phyloP scores from a whole-genome alignment of 2,797 vertebrate genomes.

The Luscinia luscinia region DNA sequence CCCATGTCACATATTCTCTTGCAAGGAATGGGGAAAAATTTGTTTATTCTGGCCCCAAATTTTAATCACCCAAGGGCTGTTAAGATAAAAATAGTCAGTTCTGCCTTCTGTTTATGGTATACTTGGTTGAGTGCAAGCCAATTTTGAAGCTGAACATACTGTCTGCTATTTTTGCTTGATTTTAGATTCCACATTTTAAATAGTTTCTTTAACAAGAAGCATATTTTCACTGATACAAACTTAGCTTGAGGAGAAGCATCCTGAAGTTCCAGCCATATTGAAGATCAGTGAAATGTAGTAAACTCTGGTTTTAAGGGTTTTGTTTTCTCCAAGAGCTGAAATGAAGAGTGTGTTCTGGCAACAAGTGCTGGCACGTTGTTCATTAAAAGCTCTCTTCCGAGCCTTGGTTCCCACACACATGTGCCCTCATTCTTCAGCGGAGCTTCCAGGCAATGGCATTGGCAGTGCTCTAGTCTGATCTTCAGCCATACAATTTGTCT shows the following conservation, averaged over 20 bases:
- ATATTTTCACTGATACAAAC: slow-evolving; percentile 82
- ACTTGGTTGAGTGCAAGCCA: slow-evolving; percentile 80
- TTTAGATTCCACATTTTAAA: slow-evolving; percentile 83
- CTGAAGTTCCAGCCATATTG: slow-evolving; percentile 80
- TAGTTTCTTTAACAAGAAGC: slow-evolving; percentile 82
- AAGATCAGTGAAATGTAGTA: slow-evolving; percentile 79
- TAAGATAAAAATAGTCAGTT: slow-evolving; percentile 82
- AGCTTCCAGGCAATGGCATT: slow-evolving; percentile 72
- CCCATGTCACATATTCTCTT: slow-evolving; percentile 78
- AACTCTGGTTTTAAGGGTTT: slow-evolving; percentile 80
- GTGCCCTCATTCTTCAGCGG: slow-evolving; percentile 64
- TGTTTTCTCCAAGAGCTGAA: slow-evolving; percentile 77
- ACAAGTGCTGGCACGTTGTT: slow-evolving; percentile 72
- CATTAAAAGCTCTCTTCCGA: slow-evolving; percentile 71
- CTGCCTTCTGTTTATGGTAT: slow-evolving; percentile 83
- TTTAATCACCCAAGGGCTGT: slow-evolving; percentile 82
- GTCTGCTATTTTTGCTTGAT: slow-evolving; percentile 83
- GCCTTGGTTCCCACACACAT: slow-evolving; percentile 63
- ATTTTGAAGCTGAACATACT: slow-evolving; percentile 83
- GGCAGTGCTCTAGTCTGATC: slow-evolving; percentile 70
- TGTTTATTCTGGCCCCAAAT: slow-evolving; percentile 82
- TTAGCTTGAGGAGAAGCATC: slow-evolving; percentile 81
- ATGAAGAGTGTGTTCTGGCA: slow-evolving; percentile 77
- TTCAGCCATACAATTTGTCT: slow-evolving; percentile 75
- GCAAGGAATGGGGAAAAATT: slow-evolving; percentile 77